phyloP scores from a whole-genome alignment of 2,113 vertebrate genomes.

The Charina bottae region DNA sequence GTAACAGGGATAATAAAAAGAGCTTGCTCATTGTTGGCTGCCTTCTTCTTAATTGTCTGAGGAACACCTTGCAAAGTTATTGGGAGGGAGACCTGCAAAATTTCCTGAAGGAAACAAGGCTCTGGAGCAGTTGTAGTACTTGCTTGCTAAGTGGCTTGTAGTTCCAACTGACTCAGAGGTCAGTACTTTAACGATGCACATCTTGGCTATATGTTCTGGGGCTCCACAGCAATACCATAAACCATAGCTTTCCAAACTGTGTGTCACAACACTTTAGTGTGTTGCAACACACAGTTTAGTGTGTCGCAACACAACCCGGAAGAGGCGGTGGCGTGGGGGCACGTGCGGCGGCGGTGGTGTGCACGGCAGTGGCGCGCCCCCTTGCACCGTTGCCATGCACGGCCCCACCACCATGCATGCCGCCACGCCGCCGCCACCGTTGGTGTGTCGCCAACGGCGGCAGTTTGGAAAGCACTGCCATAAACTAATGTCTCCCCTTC shows the following conservation, averaged over 20 bases:
- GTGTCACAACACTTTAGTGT: too few species aligned
- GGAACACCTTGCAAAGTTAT: background rate
- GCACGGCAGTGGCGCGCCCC: too few species aligned
- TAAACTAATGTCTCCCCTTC: background rate
- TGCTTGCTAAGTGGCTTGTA: background rate
- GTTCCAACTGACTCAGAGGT: background rate
- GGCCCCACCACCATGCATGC: too few species aligned
- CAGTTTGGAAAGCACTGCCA: background rate
- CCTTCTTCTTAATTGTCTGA: background rate
- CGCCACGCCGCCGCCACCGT: too few species aligned
- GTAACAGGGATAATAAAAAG: background rate
- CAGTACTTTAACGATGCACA: background rate
- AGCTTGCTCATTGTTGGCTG: background rate
- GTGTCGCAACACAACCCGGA: too few species aligned
- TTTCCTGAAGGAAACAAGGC: background rate
- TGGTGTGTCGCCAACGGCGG: too few species aligned
- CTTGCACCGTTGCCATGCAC: too few species aligned
- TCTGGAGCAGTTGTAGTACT: background rate
- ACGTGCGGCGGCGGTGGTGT: too few species aligned
- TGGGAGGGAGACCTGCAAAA: background rate
- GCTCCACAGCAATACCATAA: background rate
- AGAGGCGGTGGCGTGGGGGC: too few species aligned
- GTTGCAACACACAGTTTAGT: too few species aligned
- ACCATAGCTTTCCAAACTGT: too few species aligned
- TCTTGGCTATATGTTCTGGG: background rate